Base-by-base conservation (phyloP, 2,797 vertebrate species). In the Linurgus olivaceus region DNA sequence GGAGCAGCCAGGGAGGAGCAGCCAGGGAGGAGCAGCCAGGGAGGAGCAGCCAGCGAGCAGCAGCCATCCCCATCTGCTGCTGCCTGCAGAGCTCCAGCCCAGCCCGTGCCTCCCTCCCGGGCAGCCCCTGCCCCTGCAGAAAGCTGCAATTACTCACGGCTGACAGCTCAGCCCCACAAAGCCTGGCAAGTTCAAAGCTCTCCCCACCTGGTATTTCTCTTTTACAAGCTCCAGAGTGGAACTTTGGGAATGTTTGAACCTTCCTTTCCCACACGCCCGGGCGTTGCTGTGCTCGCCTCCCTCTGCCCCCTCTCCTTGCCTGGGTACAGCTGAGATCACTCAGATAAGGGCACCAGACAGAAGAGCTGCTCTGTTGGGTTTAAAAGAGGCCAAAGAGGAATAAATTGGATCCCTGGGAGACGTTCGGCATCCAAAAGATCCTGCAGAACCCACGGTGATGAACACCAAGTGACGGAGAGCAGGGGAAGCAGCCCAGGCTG, bases 171-270 rank as follows among this genome's bases (percentile, higher is more conserved):
- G 76, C 18, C 73, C 61, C 82, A 57, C 82, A 33, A 57, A 86
- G 55, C 83, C 50, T 71, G 67, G 13, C 11, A 31, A 80, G 88
- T 90, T 95, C 95, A 94, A 93, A 96, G 93, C 90, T 6, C 62
- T 79, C 70, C 63, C 73, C 92, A 90, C 86, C 83, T 57, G 86
- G 54, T 7, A 17, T 78, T 93, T 90, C 79, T 73, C 47, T 84
- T 94, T 95, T 90, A 92, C 74, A 26, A 94, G 95, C 73, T 18
- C 2, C 83, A 38, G 52, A 84, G 86, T 9, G 11, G 3, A 38
- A 57, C 62, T 65, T 90, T 68, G 96, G 90, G 92, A 96, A 78
- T 21, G 65, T 24, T 79, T 73, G 3, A 66, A 67, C 47, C 74
- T 92, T 26, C 13, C 86, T 93, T 90, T 96, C 92, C 90, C 95